These are phyloP conservation scores for Dryobates pubescens DNA, from an alignment of 2,797 vertebrate species.

Conservation along the genomic window DNA sequence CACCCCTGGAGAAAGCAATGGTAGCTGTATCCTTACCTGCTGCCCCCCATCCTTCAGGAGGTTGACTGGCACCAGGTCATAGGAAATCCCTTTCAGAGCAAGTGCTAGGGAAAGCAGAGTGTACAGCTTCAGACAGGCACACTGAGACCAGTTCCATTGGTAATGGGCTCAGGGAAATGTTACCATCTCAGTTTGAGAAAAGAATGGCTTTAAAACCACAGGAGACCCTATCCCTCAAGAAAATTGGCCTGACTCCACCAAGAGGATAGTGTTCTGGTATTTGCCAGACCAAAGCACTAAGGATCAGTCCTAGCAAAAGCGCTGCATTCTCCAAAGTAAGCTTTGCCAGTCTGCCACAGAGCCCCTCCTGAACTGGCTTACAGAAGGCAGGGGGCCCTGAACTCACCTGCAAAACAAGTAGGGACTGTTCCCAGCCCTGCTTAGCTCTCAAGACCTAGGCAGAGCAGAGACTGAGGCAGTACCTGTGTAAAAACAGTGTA, in stretches of 20 bases:
- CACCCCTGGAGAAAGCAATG: neutral
- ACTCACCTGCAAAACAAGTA: neutral
- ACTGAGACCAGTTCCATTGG: neutral
- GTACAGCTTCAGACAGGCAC: constrained; percentile 6
- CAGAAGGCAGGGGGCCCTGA: neutral
- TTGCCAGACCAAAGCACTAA: neutral
- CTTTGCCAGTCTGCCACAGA: neutral
- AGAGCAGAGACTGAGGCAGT: neutral
- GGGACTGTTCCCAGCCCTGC: neutral
- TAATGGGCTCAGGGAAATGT: neutral
- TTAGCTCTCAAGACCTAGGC: constrained; percentile 23
- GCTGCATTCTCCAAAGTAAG: neutral
- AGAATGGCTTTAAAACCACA: neutral
- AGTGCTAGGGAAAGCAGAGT: constrained; percentile 82
- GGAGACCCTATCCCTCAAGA: neutral
- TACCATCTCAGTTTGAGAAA: neutral
- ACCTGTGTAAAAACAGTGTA: neutral
- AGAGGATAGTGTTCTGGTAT: neutral
- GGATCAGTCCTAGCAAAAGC: neutral
- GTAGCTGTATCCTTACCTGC: constrained; percentile 83
- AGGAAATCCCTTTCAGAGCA: constrained; percentile 91
- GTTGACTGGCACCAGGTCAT: constrained; percentile 86
- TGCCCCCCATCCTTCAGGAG: constrained; percentile 92
- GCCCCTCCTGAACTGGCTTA: neutral
- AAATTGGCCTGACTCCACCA: neutral